Percentiles rank a stretch among this genome's conserved stretches.
These are phyloP conservation scores for Marmota monax DNA, from an alignment of 2,113 vertebrate genomes.

Conservation along the genomic window DNA sequence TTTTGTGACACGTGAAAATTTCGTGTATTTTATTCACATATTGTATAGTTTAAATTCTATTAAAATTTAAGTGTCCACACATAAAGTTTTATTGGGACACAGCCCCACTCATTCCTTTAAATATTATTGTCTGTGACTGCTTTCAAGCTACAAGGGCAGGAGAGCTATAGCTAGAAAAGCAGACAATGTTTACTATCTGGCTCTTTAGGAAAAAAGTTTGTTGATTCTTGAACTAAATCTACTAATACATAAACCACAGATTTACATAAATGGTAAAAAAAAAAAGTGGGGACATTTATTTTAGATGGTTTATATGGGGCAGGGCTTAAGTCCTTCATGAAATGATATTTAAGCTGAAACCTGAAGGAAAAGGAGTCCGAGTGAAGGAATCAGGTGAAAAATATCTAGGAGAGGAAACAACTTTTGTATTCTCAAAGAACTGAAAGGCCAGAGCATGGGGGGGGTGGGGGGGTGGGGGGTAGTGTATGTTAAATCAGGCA, in stretches of 20 bases:
- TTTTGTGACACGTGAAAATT: conserved; percentile 9
- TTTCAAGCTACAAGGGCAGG: background rate
- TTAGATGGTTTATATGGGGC: background rate
- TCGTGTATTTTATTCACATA: background rate
- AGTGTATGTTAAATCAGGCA: background rate
- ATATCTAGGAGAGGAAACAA: background rate
- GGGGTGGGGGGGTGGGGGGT: too few species aligned
- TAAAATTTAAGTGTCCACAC: background rate
- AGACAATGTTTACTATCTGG: background rate
- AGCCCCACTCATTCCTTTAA: background rate
- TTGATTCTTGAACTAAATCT: background rate
- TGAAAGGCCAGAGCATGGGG: background rate
- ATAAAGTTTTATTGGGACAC: background rate
- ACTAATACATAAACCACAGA: conserved; percentile 8
- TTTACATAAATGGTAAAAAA: background rate
- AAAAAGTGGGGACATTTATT: background rate
- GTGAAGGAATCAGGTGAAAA: background rate
- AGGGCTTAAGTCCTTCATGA: background rate
- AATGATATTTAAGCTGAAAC: background rate
- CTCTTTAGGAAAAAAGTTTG: background rate
- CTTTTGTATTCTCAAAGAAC: background rate
- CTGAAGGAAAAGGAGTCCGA: background rate
- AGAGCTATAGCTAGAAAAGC: background rate
- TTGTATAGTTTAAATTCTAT: background rate
- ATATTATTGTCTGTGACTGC: background rate